A percentile compares a stretch with the other conserved stretches of the same genome.
Conservation (phyloP, 2,888 invertebrate genomes). For the Polydesmus complanatus region DNA sequence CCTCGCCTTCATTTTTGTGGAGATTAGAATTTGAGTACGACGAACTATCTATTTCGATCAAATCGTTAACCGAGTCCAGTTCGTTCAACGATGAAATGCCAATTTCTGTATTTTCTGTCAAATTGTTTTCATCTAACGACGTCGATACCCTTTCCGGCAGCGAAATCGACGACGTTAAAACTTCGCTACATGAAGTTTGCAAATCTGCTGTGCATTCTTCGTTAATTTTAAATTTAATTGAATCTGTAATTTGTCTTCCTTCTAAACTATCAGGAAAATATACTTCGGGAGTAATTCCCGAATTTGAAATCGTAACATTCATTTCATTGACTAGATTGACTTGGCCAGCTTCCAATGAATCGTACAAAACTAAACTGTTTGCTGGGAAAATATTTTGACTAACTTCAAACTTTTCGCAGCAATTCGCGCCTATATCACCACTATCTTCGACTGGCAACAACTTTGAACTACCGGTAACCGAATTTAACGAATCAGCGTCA, state of each 20-base stretch:
- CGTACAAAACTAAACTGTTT: slow-evolving; percentile 5
- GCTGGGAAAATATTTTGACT: background rate
- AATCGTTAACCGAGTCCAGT: background rate
- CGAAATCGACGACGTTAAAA: background rate
- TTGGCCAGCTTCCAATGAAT: slow-evolving; percentile 17
- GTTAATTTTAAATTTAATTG: too few species aligned
- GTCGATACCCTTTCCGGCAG: background rate
- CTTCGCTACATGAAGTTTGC: background rate
- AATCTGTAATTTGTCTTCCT: background rate
- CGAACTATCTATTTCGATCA: background rate
- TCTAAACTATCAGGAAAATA: background rate
- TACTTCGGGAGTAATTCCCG: background rate
- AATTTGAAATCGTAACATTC: slow-evolving; percentile 12
- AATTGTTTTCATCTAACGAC: background rate
- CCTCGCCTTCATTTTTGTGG: background rate
- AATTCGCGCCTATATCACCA: background rate
- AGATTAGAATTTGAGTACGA: background rate
- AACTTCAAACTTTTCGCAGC: background rate
- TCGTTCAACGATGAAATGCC: background rate
- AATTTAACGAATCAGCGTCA: background rate
- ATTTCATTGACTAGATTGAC: slow-evolving; percentile 19
- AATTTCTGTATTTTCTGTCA: background rate
- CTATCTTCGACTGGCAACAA: background rate
- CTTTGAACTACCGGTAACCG: background rate
- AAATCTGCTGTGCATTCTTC: background rate